Percentiles rank a stretch among this genome's conserved stretches.
phyloP scores from a whole-genome alignment of 2,888 invertebrate species.

The Amphipoea lucens region DNA sequence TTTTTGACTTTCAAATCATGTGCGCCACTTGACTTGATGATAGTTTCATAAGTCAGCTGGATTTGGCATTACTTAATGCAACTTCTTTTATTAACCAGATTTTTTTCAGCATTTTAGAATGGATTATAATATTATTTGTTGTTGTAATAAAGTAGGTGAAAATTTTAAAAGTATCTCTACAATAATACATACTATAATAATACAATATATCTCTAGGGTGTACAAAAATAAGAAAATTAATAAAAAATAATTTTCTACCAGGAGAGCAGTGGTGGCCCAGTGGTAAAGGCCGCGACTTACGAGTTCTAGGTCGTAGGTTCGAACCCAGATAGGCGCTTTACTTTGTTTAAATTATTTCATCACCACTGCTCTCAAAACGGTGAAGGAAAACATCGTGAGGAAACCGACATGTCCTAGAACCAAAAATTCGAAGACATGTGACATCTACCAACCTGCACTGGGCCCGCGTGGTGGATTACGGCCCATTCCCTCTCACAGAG shows the following conservation, averaged over 20 bases:
- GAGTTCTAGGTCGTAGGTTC: too few relatives aligned
- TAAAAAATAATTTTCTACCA: not conserved
- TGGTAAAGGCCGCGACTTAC: too few relatives aligned
- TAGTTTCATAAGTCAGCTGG: not conserved
- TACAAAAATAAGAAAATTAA: not conserved
- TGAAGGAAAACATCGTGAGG: too few relatives aligned
- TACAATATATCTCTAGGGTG: not conserved
- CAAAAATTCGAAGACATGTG: too few relatives aligned
- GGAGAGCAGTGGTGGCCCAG: too few relatives aligned
- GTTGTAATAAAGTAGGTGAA: not conserved
- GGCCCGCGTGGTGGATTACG: too few relatives aligned
- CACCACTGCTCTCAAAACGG: too few relatives aligned
- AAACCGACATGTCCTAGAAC: too few relatives aligned
- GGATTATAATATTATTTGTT: not conserved
- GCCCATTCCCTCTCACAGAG: too few relatives aligned
- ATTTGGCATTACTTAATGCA: not conserved
- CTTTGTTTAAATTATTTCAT: too few relatives aligned
- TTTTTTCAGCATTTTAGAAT: not conserved
- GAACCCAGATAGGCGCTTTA: too few relatives aligned
- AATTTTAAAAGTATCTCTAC: not conserved
- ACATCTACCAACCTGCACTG: too few relatives aligned
- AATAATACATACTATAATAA: not conserved
- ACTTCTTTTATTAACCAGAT: not conserved
- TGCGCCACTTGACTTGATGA: not conserved
- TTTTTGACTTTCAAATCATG: not conserved